Evolutionary conservation across 1,140 invertebrate genomes (phyloP), one percentile per base, ranked within the genome.

Genomic region (Drosophila elegans): DNA sequence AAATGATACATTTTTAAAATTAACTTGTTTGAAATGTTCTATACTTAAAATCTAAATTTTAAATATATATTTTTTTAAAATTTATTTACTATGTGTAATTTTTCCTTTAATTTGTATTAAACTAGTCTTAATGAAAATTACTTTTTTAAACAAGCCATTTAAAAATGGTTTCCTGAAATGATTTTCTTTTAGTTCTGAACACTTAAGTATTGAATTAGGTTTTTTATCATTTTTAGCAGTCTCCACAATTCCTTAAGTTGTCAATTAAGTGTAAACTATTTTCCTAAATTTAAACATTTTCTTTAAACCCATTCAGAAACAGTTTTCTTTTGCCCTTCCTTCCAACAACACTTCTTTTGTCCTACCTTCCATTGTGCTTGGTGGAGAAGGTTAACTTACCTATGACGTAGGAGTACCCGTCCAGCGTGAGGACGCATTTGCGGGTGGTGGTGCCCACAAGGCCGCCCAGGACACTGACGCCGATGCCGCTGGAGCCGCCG

Each of bases 391-490:
- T 39, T 53, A 41, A 85, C 95, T 95, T 93, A 96, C 96, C 96
- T 93, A 96, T 96, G 78, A 96, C 95, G 92, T 96, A 96, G 64
- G 95, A 96, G 93, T 96, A 96, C 80, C 96, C 96, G 88, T 96
- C 96, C 53, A 96, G 93, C 27, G 95, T 96, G 51, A 96, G 94
- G 32, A 96, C 95, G 92, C 96, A 96, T 93, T 96, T 96, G 79
- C 95, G 94, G 10, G 95, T 93, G 53, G 94, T 94, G 57, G 93
- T 92, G 39, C 83, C 80, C 25, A 77, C 53, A 52, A 60, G 61
- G 21, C 64, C 44, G 36, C 78, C 83, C 38, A 68, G 32, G 32
- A 68, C 61, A 34, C 64, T 68, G 34, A 93, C 93, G 25, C 74
- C 77, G 38, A 66, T 78, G 66, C 78, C 72, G 34, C 74, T 48